Evolutionary conservation across 2,888 invertebrate genomes (phyloP), one percentile per base, ranked within the genome.

Genomic region (Alcis repandata): DNA sequence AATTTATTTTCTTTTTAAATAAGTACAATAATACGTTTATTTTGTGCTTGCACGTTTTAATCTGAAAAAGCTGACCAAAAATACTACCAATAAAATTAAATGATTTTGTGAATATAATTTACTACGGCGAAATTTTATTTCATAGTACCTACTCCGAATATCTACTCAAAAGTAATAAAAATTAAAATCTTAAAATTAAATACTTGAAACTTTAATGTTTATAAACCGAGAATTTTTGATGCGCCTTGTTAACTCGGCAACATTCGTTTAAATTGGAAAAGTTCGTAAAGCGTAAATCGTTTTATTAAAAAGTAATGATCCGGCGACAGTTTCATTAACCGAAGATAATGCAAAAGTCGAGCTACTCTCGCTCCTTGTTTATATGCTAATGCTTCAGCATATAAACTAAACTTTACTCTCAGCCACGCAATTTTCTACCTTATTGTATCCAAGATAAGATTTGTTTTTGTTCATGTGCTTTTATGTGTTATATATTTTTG

Each of bases 361-460:
- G 48, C 33, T 46, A 27, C 48, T 67, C 67, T 59, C 69, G 66
- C 70, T 68, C 58, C 74, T 76, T 76, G 76, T 76, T 76, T 76
- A 73, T 76, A 76, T 76, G 76, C 76, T 74, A 76, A 76, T 76
- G 65, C 63, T 63, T 58, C 61, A 52, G 61, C 67, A 67, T 69
- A 71, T 67, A 71, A 69, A 71, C 67, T 66, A 68, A 73, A 72
- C 67, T 54, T 63, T 53, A 60, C 38, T 40, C 48, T 11, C 27
- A 33, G 27, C 0, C 20, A 46, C 13, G 46, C 46, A 2, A 59
- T 22, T 60, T 67, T 58, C 17, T 48, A 17, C 58, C 45, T 54
- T 70, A 45, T 13, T 0, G 3, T 0, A 10, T n/a, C 4, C 0
- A 2, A 0, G 1, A 17, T 65, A 68, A 40, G 54, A 67, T 40